Base-by-base conservation (phyloP, 1,140 invertebrate species). In the Drosophila nasuta region DNA sequence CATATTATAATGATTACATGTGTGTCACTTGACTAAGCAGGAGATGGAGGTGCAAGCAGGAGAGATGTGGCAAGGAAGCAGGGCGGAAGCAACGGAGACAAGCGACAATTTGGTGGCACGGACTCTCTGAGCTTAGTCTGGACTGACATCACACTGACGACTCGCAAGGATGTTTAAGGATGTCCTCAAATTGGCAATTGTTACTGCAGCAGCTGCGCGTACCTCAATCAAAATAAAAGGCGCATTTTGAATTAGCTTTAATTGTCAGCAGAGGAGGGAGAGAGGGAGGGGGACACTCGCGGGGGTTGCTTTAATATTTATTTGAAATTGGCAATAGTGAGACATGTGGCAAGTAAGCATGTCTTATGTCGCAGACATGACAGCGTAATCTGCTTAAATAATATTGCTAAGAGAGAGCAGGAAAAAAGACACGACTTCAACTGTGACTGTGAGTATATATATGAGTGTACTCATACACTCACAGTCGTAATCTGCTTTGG, bases 1-100 rank as follows among this genome's bases (percentile, higher is more conserved):
- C 51, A 63, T 76, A 72, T 72, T 72, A 67, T 79, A 73, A 79
- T 79, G 74, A 79, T 79, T 79, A 76, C 67, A 79, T 73, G 63
- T 71, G 63, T 79, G 74, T 76, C 77, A 79, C 74, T 76, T 63
- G 67, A 67, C 73, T 79, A 66, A 57, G 73, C 60, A 56, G 30
- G 7, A 17, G 52, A 38, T 5, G 13, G 52, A 6, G 28, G 4
- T 25, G 45, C 35, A 10, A 38, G 8, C 1, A 33, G 30, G n/a
- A 15, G 41, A 15, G 28, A 20, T 5, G 28, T 35, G 52, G n/a
- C 5, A 13, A 48, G 45, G n/a, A 3, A 13, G 30, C 5, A 17
- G 28, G 28, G 35, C 72, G 45, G 64, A 60, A 58, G 52, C 33
- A 17, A 17, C 35, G 15, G 30, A 45, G 45, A 65, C 59, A 65